These are phyloP conservation scores for Luscinia luscinia DNA, from an alignment of 2,797 vertebrate species.

Conservation along the genomic window DNA sequence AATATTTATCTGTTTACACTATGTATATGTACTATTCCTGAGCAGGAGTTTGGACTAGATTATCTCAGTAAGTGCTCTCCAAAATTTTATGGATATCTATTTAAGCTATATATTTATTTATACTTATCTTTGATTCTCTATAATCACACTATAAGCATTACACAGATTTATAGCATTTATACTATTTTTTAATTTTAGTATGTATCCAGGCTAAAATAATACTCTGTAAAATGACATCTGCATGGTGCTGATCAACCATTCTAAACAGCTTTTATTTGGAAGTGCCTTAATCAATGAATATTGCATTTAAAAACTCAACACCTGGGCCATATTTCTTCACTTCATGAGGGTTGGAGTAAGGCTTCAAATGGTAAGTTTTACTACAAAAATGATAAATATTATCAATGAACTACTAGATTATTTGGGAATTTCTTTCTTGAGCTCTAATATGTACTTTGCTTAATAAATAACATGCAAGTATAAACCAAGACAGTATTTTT, in stretches of 20 bases:
- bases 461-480: background rate
- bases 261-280: background rate
- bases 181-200: background rate
- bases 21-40: background rate
- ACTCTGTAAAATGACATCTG: background rate
- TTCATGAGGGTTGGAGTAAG: background rate
- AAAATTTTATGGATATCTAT: background rate
- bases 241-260: background rate
- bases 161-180: background rate
- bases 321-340: background rate
- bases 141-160: background rate
- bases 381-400: background rate
- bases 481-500: background rate
- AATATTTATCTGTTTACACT: background rate
- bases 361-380: background rate
- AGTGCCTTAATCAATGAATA: background rate
- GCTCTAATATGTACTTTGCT: background rate
- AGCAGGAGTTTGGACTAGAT: background rate
- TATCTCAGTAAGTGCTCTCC: background rate
- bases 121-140: background rate
- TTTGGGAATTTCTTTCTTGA: background rate
- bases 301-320: background rate
- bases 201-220: background rate
- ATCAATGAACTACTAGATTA: background rate
- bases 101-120: background rate